Evolutionary conservation across 2,797 vertebrate genomes (phyloP).

Genomic region (Manis pentadactyla): DNA sequence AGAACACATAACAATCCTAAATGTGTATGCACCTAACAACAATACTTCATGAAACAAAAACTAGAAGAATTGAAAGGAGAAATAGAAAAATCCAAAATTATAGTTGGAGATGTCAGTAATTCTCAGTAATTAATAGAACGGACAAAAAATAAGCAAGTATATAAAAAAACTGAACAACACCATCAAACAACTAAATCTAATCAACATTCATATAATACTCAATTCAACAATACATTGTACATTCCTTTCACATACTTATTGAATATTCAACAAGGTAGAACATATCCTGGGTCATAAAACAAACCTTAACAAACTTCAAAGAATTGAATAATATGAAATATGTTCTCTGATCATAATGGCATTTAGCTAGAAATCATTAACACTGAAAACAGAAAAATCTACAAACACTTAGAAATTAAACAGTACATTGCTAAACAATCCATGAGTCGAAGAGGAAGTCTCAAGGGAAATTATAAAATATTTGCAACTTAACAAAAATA

Average conservation of each 20-base stretch:
- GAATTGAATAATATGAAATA: neutral
- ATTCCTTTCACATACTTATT: neutral
- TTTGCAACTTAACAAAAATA: constrained; percentile 13
- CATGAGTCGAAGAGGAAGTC: neutral
- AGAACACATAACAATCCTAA: neutral
- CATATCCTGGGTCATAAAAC: neutral
- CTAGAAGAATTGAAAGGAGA: neutral
- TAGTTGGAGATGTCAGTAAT: neutral
- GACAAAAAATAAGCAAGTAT: constrained; percentile 13
- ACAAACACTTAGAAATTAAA: neutral
- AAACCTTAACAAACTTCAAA: neutral
- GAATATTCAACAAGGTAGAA: neutral
- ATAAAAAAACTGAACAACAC: neutral
- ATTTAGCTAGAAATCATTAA: constrained; percentile 1
- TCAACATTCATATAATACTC: neutral
- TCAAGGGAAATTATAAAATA: constrained; percentile 25
- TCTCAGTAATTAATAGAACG: constrained; percentile 8
- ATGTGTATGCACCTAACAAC: neutral
- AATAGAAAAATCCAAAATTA: neutral
- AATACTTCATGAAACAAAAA: constrained; percentile 6
- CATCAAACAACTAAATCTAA: constrained; percentile 15
- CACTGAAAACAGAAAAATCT: neutral
- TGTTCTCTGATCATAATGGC: neutral
- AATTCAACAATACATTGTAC: neutral
- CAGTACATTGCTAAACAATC: neutral